Evolutionary conservation across 2,113 vertebrate genomes (phyloP), one percentile per base, ranked within the genome.

Genomic region (Pitta sordida): DNA sequence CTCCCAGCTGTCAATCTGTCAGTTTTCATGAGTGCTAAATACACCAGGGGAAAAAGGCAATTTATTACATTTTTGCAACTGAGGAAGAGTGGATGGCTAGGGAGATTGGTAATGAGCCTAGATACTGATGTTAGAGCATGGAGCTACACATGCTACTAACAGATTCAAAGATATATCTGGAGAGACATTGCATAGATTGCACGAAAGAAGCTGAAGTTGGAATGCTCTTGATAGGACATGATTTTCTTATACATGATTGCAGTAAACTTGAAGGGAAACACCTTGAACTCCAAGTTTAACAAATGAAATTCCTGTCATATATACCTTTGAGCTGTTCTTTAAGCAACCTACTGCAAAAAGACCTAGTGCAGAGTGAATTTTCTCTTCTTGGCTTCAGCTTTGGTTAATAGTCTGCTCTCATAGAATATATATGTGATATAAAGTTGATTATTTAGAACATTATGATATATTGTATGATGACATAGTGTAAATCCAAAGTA

Each of bases 61-160:
- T 94, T 92, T 91, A 92, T 94, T 92, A 55, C 63, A 7, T 83
- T 88, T 95, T 91, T 71, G 74, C 89, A 88, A 88, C 78, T 90
- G 82, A 77, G 71, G 87, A 86, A 85, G 46, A 32, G 68, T 59
- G 70, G 53, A 58, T 82, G 51, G 78, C 51, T 94, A 8, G 7
- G 58, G 65, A 94, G 67, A 30, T 48, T 59, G 75, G 34, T 93
- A 67, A 86, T 63, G 71, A 91, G 82, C 36, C 58, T 59, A 39
- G 67, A 14, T 77, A 14, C 46, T 7, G 7, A 53, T 64, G 53
- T 64, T 79, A 60, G 29, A 58, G 55, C 67, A 30, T 1, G 43
- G 59, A 55, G 76, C 59, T 62, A 15, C 39, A 26, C 20, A 1
- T 27, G 74, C 36, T 84, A 1, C 49, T 76, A 34, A 43, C 23